These are phyloP conservation scores for Neolamprologus sp. DNA, from an alignment of 2,113 vertebrate genomes.

Conservation along the genomic window DNA sequence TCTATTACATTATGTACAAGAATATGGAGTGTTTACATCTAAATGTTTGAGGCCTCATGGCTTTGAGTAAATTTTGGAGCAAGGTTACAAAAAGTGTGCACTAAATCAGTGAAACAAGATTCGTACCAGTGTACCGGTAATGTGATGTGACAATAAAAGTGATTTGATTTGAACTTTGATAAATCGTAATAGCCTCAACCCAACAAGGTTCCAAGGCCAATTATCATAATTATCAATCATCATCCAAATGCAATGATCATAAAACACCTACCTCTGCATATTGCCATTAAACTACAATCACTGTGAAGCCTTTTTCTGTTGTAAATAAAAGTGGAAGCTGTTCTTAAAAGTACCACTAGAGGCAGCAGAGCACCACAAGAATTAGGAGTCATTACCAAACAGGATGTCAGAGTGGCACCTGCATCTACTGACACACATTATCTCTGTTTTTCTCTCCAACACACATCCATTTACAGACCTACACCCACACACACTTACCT, in stretches of 20 bases:
- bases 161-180: background rate
- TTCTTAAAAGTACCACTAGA: conserved; percentile 8
- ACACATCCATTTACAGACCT: background rate
- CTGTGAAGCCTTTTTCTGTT: background rate
- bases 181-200: background rate
- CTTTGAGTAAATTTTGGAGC: background rate
- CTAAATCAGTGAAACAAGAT: background rate
- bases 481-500: background rate
- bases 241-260: background rate
- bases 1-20: background rate
- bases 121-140: background rate
- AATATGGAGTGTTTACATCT: background rate
- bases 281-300: background rate
- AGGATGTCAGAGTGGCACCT: background rate
- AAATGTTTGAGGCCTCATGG: background rate
- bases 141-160: background rate
- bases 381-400: background rate
- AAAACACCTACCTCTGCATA: background rate
- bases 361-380: conserved; percentile 29
- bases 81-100: background rate
- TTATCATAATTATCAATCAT: background rate
- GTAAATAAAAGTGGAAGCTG: background rate
- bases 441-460: background rate
- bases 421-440: conserved; percentile 15
- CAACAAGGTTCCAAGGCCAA: background rate